Conservation (phyloP, 1,140 invertebrate genomes). For the Subanguina moxae region DNA sequence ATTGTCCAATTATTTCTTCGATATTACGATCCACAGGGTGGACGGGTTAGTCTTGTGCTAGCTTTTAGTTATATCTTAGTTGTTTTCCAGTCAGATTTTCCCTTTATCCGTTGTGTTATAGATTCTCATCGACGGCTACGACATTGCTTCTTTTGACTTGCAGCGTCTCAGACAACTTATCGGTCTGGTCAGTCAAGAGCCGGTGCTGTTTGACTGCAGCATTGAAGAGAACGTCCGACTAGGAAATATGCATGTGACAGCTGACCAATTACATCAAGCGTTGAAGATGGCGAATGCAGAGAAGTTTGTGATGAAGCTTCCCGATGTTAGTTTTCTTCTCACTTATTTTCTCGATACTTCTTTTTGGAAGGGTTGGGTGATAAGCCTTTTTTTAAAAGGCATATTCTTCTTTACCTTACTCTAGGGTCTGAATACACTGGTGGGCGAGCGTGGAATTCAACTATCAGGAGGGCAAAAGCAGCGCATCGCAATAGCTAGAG, state of each 20-base stretch:
- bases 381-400: too few species aligned
- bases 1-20: too few species aligned
- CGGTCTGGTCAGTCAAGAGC: slow-evolving; percentile 73
- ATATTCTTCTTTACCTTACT: background rate
- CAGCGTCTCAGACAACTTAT: slow-evolving; percentile 66
- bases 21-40: too few species aligned
- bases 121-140: slow-evolving; percentile 31
- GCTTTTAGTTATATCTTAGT: too few species aligned
- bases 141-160: slow-evolving; percentile 32
- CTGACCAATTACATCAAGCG: slow-evolving; percentile 56
- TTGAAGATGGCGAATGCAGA: slow-evolving; percentile 56
- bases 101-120: too few species aligned
- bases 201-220: slow-evolving; percentile 72
- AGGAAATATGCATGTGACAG: slow-evolving; percentile 52
- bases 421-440: slow-evolving; percentile 43
- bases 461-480: slow-evolving; percentile 62
- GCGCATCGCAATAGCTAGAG: slow-evolving; percentile 62
- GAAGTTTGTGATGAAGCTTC: slow-evolving; percentile 41
- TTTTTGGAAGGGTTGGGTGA: too few species aligned
- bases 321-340: slow-evolving; percentile 21
- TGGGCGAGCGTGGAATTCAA: slow-evolving; percentile 67
- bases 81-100: too few species aligned
- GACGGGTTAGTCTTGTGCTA: too few species aligned
- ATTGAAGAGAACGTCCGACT: slow-evolving; percentile 74
- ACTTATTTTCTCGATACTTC: too few species aligned